Base-by-base conservation (phyloP, 1,140 invertebrate species). In the Tribolium madens region DNA sequence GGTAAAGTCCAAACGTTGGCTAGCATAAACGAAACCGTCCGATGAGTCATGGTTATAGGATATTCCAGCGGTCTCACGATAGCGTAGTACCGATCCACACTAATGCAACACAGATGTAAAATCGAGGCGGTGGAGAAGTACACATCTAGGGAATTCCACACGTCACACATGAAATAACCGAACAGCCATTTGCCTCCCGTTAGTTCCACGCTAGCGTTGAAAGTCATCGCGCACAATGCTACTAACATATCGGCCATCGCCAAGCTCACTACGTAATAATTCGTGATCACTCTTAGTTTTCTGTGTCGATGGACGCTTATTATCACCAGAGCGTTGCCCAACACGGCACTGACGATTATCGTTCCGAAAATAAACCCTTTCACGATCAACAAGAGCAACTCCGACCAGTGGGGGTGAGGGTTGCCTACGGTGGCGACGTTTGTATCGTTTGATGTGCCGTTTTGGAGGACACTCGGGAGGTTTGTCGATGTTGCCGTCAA, bases 111-210 rank as follows among this genome's bases (percentile, higher is more conserved):
- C 4, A 98, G 88, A 86, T 98, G 97, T 3, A 98, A 88, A 48
- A 98, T 98, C 31, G 95, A 97, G 0, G 96, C 95, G 5, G 96
- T 98, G 31, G 95, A 97, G 85, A 98, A 98, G 83, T 98, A 95
- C 3, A 98, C 97, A 85, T 98, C 97, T 79, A 97, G 89, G 10
- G 95, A 96, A 86, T 97, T 97, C 91, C 95, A 98, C 77, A 98
- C 89, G 87, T 98, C 95, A 89, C 97, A 98, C 91, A 97, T 93
- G 78, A 93, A 89, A 81, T 91, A 89, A 0, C 95, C 94, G 84
- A 98, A 97, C 72, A 96, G 86, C 97, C 97, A 98, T 76, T 86
- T 87, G 33, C 91, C 87, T 31, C 91, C 91, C 17, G 92, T 93
- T 2, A 97, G 84, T 83, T 95, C 93, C 4, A 95, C 91, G 81